Evolutionary conservation across 2,888 invertebrate species (phyloP), one percentile per base, ranked within the genome.

Genomic region (Ametastegia equiseti): DNA sequence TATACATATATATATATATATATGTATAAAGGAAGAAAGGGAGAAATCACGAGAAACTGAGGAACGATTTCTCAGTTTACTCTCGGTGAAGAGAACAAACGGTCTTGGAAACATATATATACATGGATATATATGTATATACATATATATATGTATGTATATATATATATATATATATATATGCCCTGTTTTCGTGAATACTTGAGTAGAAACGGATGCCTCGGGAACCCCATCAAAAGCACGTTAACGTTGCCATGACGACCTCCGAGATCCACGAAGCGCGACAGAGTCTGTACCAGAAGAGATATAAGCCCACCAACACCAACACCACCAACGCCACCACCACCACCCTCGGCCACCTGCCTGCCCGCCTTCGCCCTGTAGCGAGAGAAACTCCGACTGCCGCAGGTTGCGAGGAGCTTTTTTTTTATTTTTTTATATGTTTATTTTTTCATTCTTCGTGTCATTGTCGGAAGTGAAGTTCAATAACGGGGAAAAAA

Each of bases 191-290:
- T 84, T 85, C 83, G 81, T 84, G 83, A 86, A 86, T 85, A 85
- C 82, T 82, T 78, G 82, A 80, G 82, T 82, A 83, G 85, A 85
- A 85, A 84, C 82, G 84, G 83, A 85, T 83, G 84, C 80, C 82
- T 83, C 82, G 83, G 83, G 84, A 84, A 83, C 84, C 86, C 88
- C 86, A 87, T 87, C 86, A 86, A 88, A 89, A 88, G 87, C 88
- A 86, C 88, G 88, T 88, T 87, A 88, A 85, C 84, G 88, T 88
- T 88, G 87, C 87, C 88, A 87, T 87, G 87, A 71, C 57, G 19
- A 71, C 73, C 42, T 27, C 27, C 13, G 57, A 80, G 54, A 45
- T 50, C 57, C 50, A 45, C 50, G 54, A 30, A 33, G 30, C 19
- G 45, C 54, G 75, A 19, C 54, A n/a, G 30, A 54, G 45, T 54